These are phyloP conservation scores for Amitus sp. DNA, from an alignment of 2,888 invertebrate species.

Conservation along the genomic window DNA sequence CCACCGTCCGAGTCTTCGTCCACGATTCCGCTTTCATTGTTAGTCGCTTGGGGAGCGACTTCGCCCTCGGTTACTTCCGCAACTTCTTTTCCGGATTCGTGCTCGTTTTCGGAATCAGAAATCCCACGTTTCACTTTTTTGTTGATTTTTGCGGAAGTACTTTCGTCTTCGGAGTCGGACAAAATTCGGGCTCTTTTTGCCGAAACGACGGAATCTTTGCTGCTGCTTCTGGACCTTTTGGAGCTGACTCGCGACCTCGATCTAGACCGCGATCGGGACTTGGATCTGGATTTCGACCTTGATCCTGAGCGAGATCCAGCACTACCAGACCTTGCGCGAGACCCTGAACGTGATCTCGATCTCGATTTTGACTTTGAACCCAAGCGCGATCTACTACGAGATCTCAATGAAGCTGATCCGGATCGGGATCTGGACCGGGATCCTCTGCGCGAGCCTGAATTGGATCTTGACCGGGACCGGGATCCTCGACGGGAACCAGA, in stretches of 20 bases:
- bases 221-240: constrained; percentile 49
- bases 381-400: constrained; percentile 34
- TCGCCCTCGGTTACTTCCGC: constrained; percentile 69
- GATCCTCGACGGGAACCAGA: constrained; percentile 29
- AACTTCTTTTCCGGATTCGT: constrained; percentile 59
- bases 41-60: constrained; percentile 46
- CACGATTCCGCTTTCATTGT: constrained; percentile 69
- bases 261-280: constrained; percentile 43
- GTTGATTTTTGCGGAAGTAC: constrained; percentile 53
- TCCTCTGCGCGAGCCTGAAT: constrained; percentile 11
- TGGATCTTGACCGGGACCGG: constrained; percentile 47
- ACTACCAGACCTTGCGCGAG: constrained; percentile 44
- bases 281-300: constrained; percentile 47
- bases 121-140: constrained; percentile 57
- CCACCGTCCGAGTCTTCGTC: constrained; percentile 73
- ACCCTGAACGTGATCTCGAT: constrained; percentile 49
- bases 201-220: constrained; percentile 48
- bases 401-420: constrained; percentile 42
- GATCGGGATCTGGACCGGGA: constrained; percentile 48
- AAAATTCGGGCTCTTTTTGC: constrained; percentile 62
- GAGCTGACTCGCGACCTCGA: constrained; percentile 49
- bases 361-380: constrained; percentile 48
- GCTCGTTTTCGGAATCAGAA: constrained; percentile 58
- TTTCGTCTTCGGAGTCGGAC: constrained; percentile 73
- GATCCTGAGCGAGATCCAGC: constrained; percentile 45